Evolutionary conservation across 2,113 vertebrate species (phyloP), one percentile per base, ranked within the genome.

Genomic region (Ceratotherium simum): DNA sequence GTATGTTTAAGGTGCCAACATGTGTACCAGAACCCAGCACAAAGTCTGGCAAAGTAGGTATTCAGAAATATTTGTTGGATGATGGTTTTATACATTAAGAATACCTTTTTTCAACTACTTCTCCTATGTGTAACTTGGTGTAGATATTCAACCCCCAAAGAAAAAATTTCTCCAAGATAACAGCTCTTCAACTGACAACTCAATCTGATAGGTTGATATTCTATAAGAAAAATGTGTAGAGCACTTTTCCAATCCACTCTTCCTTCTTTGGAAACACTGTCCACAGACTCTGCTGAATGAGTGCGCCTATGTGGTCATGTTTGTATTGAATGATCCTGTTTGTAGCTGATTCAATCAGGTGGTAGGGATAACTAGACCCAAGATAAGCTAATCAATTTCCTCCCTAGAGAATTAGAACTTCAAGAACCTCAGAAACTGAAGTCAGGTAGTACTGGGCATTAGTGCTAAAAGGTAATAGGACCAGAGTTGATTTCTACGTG

Each of bases 291-390:
- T 84, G 70, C 21, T 67, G 48, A 79, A 82, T 48, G 23, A 81
- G 31, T 70, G 60, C 8, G n/a, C 27, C 31, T 73, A 12, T 31
- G 21, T 36, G 76, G 39, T 88, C 21, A 85, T 21, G 29, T 85
- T 92, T 92, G 79, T 67, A 75, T n/a, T 67, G 42, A 85, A 95
- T 93, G 16, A 84, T 39, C 8, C 42, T 46, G 11, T 90, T 93
- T 69, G 48, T n/a, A 72, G 31, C 46, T 96, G 54, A 80, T 54
- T 89, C 72, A 83, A 14, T 84, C 62, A 73, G 33, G 39, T 27
- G 64, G 27, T 8, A 94, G 33, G n/a, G 17, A 67, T 4, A 80
- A 36, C 20, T 20, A 85, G 25, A 46, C 31, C 42, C 10, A 95
- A 81, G 31, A 80, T 36, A 58, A 84, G 8, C 11, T 58, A 79